Evolutionary conservation across 2,888 invertebrate species (phyloP).

Genomic region (Anthrax anthrax): DNA sequence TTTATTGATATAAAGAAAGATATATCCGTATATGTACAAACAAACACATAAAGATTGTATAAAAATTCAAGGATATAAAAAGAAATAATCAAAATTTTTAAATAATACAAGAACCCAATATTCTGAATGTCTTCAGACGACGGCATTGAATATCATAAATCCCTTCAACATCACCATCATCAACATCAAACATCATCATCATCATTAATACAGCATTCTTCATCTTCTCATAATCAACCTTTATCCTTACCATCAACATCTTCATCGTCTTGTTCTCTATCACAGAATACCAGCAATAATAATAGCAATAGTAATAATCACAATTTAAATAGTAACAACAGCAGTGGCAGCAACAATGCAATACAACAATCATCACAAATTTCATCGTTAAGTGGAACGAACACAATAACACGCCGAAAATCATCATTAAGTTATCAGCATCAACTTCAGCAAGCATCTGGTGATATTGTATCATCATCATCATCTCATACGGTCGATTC

Average conservation of each 20-base stretch:
- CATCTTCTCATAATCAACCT: background rate
- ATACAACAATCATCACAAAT: conserved; percentile 1
- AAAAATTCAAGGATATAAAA: too few relatives aligned
- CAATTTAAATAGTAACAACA: background rate
- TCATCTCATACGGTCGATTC: conserved; percentile 1
- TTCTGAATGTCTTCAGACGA: conserved; percentile 18
- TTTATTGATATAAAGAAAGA: too few relatives aligned
- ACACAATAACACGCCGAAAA: conserved; percentile 17
- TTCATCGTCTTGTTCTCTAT: conserved; percentile 7
- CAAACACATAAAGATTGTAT: too few relatives aligned
- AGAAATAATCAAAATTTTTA: too few relatives aligned
- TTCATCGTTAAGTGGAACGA: conserved; percentile 2
- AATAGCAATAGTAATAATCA: background rate
- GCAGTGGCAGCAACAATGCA: background rate
- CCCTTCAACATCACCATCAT: conserved; percentile 11
- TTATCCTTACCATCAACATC: conserved; percentile 9
- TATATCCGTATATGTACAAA: too few relatives aligned
- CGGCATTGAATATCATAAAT: conserved; percentile 15
- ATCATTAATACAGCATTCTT: background rate
- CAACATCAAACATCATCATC: conserved; percentile 9
- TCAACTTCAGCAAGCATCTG: conserved; percentile 16
- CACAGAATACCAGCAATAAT: conserved; percentile 7
- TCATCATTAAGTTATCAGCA: conserved; percentile 24
- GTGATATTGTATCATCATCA: conserved; percentile 13
- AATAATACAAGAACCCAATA: too few relatives aligned